These are phyloP conservation scores for Belonocnema kinseyi DNA, from an alignment of 1,140 invertebrate genomes.

Conservation along the genomic window DNA sequence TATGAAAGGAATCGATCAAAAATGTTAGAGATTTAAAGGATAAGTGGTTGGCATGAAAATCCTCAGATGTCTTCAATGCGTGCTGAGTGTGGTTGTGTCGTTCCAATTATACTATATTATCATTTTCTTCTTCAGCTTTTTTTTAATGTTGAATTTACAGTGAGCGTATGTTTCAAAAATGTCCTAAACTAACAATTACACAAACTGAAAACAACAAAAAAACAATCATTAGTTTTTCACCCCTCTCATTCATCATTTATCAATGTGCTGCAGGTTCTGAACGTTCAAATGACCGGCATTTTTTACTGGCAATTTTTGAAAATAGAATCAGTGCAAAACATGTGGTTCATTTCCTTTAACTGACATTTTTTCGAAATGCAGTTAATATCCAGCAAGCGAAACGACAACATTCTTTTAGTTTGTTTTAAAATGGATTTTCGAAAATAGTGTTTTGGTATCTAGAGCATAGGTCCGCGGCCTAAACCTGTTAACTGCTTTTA, in stretches of 20 bases:
- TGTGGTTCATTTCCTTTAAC: not conserved
- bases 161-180: conserved; percentile 76
- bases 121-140: conserved; percentile 76
- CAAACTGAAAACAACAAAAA: conserved; percentile 82
- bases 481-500: too few relatives aligned
- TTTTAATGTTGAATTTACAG: conserved; percentile 78
- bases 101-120: conserved; percentile 75
- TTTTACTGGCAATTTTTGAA: too few relatives aligned
- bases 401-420: too few relatives aligned
- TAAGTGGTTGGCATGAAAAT: conserved; percentile 79
- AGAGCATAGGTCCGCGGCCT: too few relatives aligned
- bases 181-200: conserved; percentile 86
- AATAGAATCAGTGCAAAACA: not conserved
- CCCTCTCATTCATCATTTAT: not conserved
- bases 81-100: conserved; percentile 87
- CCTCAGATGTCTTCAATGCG: conserved; percentile 94
- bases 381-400: too few relatives aligned
- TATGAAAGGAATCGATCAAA: conserved; percentile 71
- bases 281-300: too few relatives aligned
- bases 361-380: too few relatives aligned
- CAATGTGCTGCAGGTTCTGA: not conserved
- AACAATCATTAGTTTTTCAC: conserved; percentile 27
- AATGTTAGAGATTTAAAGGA: conserved; percentile 70
- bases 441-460: too few relatives aligned
- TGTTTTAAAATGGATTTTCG: too few relatives aligned